phyloP scores from a whole-genome alignment of 2,888 invertebrate genomes.

The Fissipunctia ypsillon region DNA sequence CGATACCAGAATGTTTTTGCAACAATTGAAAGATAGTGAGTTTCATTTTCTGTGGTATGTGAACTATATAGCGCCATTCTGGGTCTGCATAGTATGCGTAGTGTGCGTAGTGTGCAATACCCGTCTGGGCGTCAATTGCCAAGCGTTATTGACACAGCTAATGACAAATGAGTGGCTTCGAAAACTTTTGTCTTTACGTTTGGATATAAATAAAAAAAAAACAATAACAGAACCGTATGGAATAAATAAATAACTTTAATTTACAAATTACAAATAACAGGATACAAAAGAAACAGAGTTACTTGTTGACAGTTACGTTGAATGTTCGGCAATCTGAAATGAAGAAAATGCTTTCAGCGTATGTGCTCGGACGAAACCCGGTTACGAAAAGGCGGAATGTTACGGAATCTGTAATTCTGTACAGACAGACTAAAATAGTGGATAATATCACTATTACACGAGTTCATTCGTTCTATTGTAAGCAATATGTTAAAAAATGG shows the following conservation, averaged over 20 bases:
- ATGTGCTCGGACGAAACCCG: neutral
- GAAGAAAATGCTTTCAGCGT: conserved; percentile 11
- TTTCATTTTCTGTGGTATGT: conserved; percentile 41
- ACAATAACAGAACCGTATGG: conserved; percentile 8
- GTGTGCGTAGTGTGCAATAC: conserved; percentile 49
- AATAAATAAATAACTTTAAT: conserved; percentile 43
- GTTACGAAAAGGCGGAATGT: conserved; percentile 4
- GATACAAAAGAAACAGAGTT: conserved; percentile 19
- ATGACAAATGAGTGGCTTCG: conserved; percentile 46
- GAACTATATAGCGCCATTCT: conserved; percentile 55
- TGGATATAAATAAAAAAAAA: neutral
- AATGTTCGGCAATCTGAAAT: conserved; percentile 33
- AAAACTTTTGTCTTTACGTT: neutral
- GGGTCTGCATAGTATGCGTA: no score
- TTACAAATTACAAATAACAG: conserved; percentile 34
- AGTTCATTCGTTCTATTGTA: neutral
- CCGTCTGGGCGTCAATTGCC: conserved; percentile 42
- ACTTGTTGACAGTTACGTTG: conserved; percentile 20
- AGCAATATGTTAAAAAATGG: neutral
- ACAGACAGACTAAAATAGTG: neutral
- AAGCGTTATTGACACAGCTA: conserved; percentile 41
- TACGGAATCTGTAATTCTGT: neutral
- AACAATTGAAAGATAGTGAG: conserved; percentile 17
- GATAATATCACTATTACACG: neutral
- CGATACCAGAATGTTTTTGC: conserved; percentile 39